These are phyloP conservation scores for Eubucco bourcierii DNA, from an alignment of 2,113 vertebrate species.

Conservation along the genomic window DNA sequence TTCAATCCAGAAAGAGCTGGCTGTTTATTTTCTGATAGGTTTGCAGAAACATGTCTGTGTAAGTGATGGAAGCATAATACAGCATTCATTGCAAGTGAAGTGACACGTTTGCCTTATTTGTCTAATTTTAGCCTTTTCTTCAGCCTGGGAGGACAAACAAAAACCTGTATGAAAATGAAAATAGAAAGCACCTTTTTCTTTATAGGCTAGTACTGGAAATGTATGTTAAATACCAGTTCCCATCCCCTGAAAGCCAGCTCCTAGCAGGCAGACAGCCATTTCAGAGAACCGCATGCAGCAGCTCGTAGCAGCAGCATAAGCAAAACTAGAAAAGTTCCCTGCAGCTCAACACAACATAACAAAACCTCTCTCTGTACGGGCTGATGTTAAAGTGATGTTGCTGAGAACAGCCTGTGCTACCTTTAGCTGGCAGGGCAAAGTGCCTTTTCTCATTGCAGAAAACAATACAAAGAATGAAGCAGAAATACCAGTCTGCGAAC, in stretches of 20 bases:
- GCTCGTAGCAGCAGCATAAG: not conserved
- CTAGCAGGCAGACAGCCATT: not conserved
- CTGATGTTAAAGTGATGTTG: not conserved
- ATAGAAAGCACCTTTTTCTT: not conserved
- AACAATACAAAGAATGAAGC: conserved; percentile 32
- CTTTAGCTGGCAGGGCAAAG: not conserved
- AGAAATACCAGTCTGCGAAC: conserved; percentile 19
- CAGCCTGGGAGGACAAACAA: not conserved
- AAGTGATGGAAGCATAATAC: not conserved
- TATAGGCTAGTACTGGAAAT: not conserved
- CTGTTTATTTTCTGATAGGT: not conserved
- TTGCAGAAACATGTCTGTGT: not conserved
- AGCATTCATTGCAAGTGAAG: not conserved
- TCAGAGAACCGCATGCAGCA: not conserved
- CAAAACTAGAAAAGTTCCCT: not conserved
- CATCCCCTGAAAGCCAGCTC: not conserved
- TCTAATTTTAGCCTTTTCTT: not conserved
- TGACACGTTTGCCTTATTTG: not conserved
- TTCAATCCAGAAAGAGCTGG: not conserved
- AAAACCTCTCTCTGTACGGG: not conserved
- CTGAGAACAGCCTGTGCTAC: not conserved
- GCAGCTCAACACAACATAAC: not conserved
- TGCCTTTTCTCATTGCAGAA: conserved; percentile 33
- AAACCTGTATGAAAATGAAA: not conserved
- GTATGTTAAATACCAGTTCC: not conserved